phyloP scores from a whole-genome alignment of 2,888 invertebrate genomes.

The Dichetophora obliterata region DNA sequence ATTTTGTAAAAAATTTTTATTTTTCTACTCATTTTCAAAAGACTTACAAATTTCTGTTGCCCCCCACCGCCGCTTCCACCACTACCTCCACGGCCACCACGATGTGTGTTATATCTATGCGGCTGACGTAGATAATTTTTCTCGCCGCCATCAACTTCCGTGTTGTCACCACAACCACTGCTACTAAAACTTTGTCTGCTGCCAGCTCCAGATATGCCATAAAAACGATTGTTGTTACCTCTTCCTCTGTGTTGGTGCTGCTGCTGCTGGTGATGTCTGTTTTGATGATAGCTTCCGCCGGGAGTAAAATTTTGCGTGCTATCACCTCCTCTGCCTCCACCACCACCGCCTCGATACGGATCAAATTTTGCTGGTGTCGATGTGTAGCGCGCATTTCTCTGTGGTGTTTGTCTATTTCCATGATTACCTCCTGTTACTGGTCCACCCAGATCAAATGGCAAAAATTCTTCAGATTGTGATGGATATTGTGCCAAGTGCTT shows the following conservation, averaged over 20 bases:
- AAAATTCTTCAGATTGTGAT: slow-evolving; percentile 62
- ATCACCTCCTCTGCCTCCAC: slow-evolving; percentile 35
- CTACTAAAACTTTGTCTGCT: background rate
- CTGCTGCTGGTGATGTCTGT: slow-evolving; percentile 36
- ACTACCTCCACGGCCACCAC: background rate
- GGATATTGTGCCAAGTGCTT: slow-evolving; percentile 58
- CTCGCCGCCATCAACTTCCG: slow-evolving; percentile 21
- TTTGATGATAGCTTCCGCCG: slow-evolving; percentile 45
- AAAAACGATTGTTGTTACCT: slow-evolving; percentile 26
- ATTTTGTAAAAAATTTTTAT: background rate
- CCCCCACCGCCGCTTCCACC: slow-evolving; percentile 1
- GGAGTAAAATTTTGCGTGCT: background rate
- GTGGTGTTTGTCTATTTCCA: background rate
- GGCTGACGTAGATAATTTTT: slow-evolving; percentile 39
- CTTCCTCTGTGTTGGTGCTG: slow-evolving; percentile 17
- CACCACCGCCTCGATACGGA: slow-evolving; percentile 7
- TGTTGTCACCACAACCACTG: background rate
- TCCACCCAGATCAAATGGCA: slow-evolving; percentile 59
- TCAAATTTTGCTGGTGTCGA: slow-evolving; percentile 46
- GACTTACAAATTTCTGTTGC: slow-evolving; percentile 8
- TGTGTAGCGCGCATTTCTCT: slow-evolving; percentile 13
- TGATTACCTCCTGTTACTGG: slow-evolving; percentile 27
- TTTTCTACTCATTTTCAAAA: background rate
- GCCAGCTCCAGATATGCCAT: background rate
- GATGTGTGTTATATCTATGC: background rate